Conservation (phyloP, 2,797 vertebrate genomes). For the Calcarius lapponicus region DNA sequence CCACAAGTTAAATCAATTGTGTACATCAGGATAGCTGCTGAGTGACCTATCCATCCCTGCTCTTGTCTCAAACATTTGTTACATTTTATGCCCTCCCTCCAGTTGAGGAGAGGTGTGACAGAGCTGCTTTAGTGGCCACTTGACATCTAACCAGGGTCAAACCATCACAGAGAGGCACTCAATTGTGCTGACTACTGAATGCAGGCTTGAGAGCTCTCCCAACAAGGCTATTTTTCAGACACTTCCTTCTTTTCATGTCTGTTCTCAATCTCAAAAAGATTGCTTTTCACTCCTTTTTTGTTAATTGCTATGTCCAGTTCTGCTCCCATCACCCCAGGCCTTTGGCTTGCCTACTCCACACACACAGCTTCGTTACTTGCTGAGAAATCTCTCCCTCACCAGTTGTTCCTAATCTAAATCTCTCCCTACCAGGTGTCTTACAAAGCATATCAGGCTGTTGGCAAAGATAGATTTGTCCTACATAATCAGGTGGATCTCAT, state of each 20-base stretch:
- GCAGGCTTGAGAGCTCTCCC: not conserved
- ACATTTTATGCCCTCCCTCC: not conserved
- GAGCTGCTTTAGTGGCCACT: fast-evolving
- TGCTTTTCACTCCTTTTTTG: not conserved
- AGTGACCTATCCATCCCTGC: not conserved
- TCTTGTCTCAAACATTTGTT: fast-evolving
- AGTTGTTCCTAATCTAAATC: not conserved
- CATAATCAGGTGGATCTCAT: not conserved
- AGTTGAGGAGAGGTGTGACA: not conserved
- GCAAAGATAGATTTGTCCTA: not conserved
- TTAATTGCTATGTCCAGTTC: not conserved
- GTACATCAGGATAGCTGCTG: fast-evolving
- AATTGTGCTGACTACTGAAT: not conserved
- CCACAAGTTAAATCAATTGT: not conserved
- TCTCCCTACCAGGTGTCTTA: not conserved
- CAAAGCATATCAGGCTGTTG: not conserved
- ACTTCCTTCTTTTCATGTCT: not conserved
- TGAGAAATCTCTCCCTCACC: not conserved
- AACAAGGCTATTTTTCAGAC: not conserved
- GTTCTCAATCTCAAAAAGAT: not conserved
- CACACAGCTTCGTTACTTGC: not conserved
- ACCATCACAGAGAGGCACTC: not conserved
- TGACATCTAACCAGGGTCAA: not conserved
- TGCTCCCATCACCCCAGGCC: not conserved
- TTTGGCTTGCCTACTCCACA: not conserved